Percentiles rank a stretch among this genome's conserved stretches.
These are phyloP conservation scores for Coleophora deauratella DNA, from an alignment of 2,888 invertebrate genomes.

Conservation along the genomic window DNA sequence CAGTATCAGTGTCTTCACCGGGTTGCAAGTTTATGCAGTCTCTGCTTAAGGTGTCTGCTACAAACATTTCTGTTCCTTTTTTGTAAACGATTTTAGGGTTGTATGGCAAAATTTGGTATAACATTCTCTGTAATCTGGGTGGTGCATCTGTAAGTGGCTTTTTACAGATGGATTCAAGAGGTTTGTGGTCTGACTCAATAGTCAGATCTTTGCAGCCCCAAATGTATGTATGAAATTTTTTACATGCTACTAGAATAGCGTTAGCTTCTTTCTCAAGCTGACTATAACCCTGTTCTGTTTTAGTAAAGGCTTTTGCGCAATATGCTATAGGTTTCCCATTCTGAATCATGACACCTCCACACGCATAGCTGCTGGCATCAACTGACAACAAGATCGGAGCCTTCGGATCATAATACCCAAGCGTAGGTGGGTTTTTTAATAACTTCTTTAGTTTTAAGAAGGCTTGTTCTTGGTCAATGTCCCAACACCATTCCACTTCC, in stretches of 20 bases:
- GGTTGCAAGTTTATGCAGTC: neutral
- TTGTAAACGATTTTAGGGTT: constrained; percentile 20
- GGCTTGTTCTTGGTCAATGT: constrained; percentile 5
- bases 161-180: constrained; percentile 17
- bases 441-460: constrained; percentile 8
- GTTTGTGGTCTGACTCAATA: constrained; percentile 30
- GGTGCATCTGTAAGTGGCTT: constrained; percentile 20
- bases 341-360: neutral
- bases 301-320: constrained; percentile 10
- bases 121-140: constrained; percentile 24
- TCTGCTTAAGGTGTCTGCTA: constrained; percentile 25
- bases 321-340: constrained; percentile 7
- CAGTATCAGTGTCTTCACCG: neutral
- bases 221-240: constrained; percentile 12
- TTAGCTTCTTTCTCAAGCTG: constrained; percentile 2
- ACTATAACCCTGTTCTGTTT: constrained; percentile 9
- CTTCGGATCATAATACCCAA: constrained; percentile 10
- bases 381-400: no score
- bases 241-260: constrained; percentile 8
- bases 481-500: constrained; percentile 7
- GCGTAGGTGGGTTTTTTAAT: constrained; percentile 7
- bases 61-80: constrained; percentile 23
- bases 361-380: no score
- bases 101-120: constrained; percentile 22
- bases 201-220: constrained; percentile 15